These are phyloP conservation scores for Pterocles burchelli DNA, from an alignment of 2,113 vertebrate species.

Conservation along the genomic window DNA sequence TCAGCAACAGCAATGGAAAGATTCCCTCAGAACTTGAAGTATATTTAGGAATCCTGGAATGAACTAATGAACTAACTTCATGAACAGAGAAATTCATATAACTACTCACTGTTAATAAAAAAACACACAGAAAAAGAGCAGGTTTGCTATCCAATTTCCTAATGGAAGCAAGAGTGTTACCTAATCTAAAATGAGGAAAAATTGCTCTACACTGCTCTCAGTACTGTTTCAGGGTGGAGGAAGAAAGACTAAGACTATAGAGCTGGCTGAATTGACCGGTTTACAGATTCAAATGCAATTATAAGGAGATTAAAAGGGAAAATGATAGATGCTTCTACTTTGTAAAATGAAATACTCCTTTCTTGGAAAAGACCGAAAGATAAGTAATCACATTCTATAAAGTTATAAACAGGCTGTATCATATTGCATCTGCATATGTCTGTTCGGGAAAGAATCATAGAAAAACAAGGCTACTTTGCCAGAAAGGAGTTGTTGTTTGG, in stretches of 20 bases:
- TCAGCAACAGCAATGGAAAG: not conserved
- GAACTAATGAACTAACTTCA: not conserved
- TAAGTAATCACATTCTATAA: not conserved
- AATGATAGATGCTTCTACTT: not conserved
- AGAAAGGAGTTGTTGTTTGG: not conserved
- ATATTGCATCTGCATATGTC: not conserved
- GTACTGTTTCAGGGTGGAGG: not conserved
- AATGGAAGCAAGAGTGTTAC: not conserved
- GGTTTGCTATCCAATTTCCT: not conserved
- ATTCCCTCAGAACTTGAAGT: not conserved
- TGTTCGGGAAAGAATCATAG: not conserved
- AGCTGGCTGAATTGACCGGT: not conserved
- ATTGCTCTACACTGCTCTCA: not conserved
- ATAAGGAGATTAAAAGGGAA: not conserved
- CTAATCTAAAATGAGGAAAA: not conserved
- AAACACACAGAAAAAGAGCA: fast-evolving
- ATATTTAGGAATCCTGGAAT: not conserved
- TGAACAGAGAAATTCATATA: not conserved
- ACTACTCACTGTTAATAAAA: not conserved
- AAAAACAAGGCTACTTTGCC: not conserved
- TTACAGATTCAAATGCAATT: not conserved
- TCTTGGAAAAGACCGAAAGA: not conserved
- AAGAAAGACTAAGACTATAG: not conserved
- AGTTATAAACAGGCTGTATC: not conserved
- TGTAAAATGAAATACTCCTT: not conserved